A percentile compares a stretch with the other conserved stretches of the same genome.
Conservation (phyloP, 2,888 invertebrate species). For the Eurois occulta region DNA sequence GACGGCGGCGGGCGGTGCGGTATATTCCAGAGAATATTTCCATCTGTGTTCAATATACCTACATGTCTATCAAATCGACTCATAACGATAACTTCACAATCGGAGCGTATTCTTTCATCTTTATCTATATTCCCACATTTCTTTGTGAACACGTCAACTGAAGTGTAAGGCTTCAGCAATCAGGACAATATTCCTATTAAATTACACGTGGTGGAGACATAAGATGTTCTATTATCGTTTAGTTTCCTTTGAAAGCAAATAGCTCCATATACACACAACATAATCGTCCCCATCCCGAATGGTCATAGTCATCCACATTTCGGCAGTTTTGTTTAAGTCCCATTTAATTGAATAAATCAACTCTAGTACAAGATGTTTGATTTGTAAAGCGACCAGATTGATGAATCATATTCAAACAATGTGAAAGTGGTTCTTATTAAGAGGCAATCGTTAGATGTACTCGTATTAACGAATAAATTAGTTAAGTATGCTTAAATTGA, state of each 20-base stretch:
- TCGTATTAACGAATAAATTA: slow-evolving; percentile 39
- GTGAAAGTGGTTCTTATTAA: slow-evolving; percentile 49
- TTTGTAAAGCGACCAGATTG: slow-evolving; percentile 23
- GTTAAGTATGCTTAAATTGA: slow-evolving; percentile 46
- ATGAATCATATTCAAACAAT: slow-evolving; percentile 49
- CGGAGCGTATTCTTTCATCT: slow-evolving; percentile 13
- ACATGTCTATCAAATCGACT: slow-evolving; percentile 21
- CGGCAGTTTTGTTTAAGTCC: neutral
- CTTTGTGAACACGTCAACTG: slow-evolving; percentile 8
- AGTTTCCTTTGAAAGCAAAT: neutral
- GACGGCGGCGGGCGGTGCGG: neutral
- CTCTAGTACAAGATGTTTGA: slow-evolving; percentile 19
- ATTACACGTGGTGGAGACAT: neutral
- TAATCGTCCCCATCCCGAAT: no score
- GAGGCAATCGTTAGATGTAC: slow-evolving; percentile 23
- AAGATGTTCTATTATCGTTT: neutral
- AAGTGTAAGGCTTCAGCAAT: slow-evolving; percentile 7
- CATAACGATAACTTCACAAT: slow-evolving; percentile 30
- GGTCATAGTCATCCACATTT: neutral
- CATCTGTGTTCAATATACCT: slow-evolving; percentile 32
- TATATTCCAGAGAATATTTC: slow-evolving; percentile 31
- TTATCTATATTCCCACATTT: slow-evolving; percentile 30
- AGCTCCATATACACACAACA: neutral
- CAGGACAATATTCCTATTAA: slow-evolving; percentile 1
- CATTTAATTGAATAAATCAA: slow-evolving; percentile 26